Evolutionary conservation across 2,797 vertebrate species (phyloP), one percentile per base, ranked within the genome.

Genomic region (Enteromius thamalakanensis): DNA sequence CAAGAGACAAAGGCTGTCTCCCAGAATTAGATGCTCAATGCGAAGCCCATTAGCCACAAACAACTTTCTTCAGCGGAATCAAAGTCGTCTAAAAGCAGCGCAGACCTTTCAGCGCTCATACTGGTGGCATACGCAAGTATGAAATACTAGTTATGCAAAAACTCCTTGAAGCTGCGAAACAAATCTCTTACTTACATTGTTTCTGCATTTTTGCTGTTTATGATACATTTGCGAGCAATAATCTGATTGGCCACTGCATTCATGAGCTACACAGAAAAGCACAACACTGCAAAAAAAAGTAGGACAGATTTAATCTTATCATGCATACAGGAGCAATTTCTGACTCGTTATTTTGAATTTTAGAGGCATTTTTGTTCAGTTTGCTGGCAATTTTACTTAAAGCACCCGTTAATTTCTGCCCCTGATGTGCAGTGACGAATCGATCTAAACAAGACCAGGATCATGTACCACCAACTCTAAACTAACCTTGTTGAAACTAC

Each of bases 11-110:
- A 62, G 68, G 53, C 49, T 70, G 76, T 72, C 84, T 84, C 78
- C 23, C 45, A 82, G 65, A 76, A 58, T 79, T 34, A 68, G 64
- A 76, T 14, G 67, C 67, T 77, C 76, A 7, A 37, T 32, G 68
- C 21, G 74, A 81, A 85, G 60, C 81, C 74, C 58, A 75, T 85
- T 87, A 77, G 77, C 47, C 23, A 72, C 71, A 83, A 70, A 74
- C 76, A 82, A 80, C 70, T 42, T 64, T 69, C 70, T 82, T 68
- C 51, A 72, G 76, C 42, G 47, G 29, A 79, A 68, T 55, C 34
- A 69, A 58, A 40, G 65, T 55, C 9, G 14, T 12, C 47, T 68
- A 32, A 32, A 74, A 53, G 29, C 49, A n/a, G 21, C 17, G 5
- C 17, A 12, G 45, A 17, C 42, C 42, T 70, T 40, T 26, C 6